Evolutionary conservation across 2,797 vertebrate genomes (phyloP).

Genomic region (Darevskia nairensis): DNA sequence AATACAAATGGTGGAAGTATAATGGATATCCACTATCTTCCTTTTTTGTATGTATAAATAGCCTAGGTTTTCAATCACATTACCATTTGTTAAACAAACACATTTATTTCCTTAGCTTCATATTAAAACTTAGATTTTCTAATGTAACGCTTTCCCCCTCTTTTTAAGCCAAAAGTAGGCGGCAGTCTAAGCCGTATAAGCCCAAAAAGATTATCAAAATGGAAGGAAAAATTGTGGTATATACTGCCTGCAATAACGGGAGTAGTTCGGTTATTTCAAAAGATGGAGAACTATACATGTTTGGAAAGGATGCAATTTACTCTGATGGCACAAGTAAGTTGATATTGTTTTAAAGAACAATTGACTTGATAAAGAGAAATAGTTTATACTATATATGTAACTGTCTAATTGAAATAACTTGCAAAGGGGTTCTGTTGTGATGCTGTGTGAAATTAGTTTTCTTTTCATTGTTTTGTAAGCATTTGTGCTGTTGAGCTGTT

Average conservation of each 20-base stretch:
- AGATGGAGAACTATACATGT: conserved; percentile 99
- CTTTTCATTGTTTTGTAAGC: not conserved
- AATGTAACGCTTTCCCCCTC: conserved; percentile 41
- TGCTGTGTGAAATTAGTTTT: not conserved
- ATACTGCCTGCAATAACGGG: conserved; percentile 97
- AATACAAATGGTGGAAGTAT: not conserved
- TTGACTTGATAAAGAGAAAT: not conserved
- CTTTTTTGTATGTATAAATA: not conserved
- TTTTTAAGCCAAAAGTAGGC: conserved; percentile 92
- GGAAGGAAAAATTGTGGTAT: conserved; percentile 94
- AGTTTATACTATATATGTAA: not conserved
- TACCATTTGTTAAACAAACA: not conserved
- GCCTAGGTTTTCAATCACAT: not conserved
- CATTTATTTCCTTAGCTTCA: not conserved
- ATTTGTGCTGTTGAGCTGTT: not conserved
- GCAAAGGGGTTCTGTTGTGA: not conserved
- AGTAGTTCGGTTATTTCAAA: conserved; percentile 98
- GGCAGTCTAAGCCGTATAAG: conserved; percentile 98
- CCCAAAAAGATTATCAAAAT: conserved; percentile 99
- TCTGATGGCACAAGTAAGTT: conserved; percentile 97
- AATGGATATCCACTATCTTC: not conserved
- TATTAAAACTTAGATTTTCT: conserved; percentile 13
- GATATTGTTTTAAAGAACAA: conserved; percentile 13
- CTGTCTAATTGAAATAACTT: not conserved
- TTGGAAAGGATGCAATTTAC: conserved; percentile 99